Percentiles rank a stretch among this genome's conserved stretches.
phyloP scores from a whole-genome alignment of 2,888 invertebrate species.

The Drosophila anomelani region DNA sequence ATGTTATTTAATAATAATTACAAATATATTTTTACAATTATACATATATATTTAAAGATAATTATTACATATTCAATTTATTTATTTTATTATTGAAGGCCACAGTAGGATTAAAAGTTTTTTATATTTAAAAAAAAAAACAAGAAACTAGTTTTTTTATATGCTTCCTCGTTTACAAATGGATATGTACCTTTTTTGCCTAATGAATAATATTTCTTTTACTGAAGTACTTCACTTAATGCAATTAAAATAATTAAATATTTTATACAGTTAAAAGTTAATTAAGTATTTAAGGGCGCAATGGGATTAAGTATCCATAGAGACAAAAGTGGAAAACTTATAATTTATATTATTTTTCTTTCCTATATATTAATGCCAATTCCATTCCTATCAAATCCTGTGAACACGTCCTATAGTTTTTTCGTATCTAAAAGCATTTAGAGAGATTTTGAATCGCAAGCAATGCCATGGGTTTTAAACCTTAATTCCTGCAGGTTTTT shows the following conservation, averaged over 20 bases:
- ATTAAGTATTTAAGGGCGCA: conserved; percentile 1
- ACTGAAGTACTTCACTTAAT: not conserved
- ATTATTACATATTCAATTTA: not conserved
- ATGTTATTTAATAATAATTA: not conserved
- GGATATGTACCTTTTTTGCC: not conserved
- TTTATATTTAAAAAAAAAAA: not conserved
- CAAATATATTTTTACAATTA: not conserved
- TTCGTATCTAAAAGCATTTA: too few species aligned
- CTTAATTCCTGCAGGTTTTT: not conserved
- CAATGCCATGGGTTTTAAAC: not conserved
- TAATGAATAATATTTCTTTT: not conserved
- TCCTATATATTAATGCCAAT: not conserved
- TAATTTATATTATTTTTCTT: not conserved
- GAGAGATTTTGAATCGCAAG: not conserved
- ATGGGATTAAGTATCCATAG: not conserved
- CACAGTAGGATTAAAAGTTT: not conserved
- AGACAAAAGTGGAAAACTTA: not conserved
- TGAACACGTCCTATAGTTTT: not conserved
- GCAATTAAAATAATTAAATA: not conserved
- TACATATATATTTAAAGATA: not conserved
- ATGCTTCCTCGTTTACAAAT: too few species aligned
- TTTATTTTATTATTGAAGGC: conserved; percentile 3
- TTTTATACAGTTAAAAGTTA: not conserved
- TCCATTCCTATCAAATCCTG: conserved; percentile 5
- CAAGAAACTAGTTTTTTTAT: too few species aligned